Conservation (phyloP, 2,113 vertebrate species). For the Lipophrys pholis region DNA sequence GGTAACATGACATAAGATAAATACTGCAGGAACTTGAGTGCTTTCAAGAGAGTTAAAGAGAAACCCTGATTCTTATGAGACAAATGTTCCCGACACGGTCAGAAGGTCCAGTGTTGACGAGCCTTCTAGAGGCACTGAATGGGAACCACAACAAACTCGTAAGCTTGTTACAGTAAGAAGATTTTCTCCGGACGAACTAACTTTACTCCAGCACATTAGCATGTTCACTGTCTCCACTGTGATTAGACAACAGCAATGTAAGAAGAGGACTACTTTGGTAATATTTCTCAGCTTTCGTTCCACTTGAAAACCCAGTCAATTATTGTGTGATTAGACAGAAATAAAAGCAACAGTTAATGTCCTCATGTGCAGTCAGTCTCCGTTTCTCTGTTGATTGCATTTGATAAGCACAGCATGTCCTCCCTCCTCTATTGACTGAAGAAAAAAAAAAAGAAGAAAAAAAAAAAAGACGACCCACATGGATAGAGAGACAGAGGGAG, state of each 20-base stretch:
- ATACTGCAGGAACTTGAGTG: not conserved
- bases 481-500: constrained; percentile 40
- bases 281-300: no score
- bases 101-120: constrained; percentile 33
- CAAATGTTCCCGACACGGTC: constrained; percentile 20
- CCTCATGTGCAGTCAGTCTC: constrained; percentile 10
- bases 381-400: constrained; percentile 24
- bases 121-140: constrained; percentile 54
- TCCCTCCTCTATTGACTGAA: not conserved
- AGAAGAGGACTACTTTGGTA: constrained; percentile 2
- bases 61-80: constrained; percentile 16
- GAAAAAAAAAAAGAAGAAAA: constrained; percentile 5
- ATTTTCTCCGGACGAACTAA: constrained; percentile 79
- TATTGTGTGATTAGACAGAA: not conserved
- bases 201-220: constrained; percentile 62
- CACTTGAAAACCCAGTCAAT: not conserved
- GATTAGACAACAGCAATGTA: constrained; percentile 34
- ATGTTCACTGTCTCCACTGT: constrained; percentile 23
- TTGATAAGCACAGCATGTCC: constrained; percentile 36
- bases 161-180: constrained; percentile 82
- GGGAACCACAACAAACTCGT: constrained; percentile 69
- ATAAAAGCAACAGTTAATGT: constrained; percentile 5
- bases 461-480: constrained; percentile 35
- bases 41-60: constrained; percentile 23
- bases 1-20: not conserved